phyloP scores from a whole-genome alignment of 2,113 vertebrate genomes.

The Cygnus buccinator region DNA sequence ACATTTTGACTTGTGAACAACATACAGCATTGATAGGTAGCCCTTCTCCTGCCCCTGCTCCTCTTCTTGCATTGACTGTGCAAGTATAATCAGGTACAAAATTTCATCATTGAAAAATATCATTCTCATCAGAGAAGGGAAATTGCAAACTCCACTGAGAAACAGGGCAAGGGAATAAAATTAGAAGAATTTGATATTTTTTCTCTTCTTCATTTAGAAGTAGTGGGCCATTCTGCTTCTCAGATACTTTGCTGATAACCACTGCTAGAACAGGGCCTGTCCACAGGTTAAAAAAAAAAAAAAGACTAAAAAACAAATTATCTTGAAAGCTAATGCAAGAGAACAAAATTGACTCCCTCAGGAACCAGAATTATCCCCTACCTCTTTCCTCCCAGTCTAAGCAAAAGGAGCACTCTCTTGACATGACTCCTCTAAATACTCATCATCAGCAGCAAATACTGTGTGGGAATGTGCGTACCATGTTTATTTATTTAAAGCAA shows the following conservation, averaged over 20 bases:
- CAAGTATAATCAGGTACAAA: not conserved
- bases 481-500: not conserved
- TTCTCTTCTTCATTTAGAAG: not conserved
- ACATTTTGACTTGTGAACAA: not conserved
- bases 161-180: not conserved
- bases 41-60: not conserved
- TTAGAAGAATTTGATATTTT: not conserved
- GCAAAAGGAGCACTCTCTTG: not conserved
- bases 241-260: not conserved
- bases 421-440: not conserved
- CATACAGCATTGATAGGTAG: not conserved
- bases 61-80: not conserved
- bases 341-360: not conserved
- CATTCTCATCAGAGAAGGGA: not conserved
- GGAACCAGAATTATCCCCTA: not conserved
- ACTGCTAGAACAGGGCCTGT: not conserved
- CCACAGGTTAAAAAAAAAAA: not conserved
- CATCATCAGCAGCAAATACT: not conserved
- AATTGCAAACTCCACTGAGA: not conserved
- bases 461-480: not conserved
- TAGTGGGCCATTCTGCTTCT: not conserved
- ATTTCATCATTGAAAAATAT: fast-evolving
- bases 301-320: not conserved
- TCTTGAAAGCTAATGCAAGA: not conserved
- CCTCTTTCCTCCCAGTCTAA: not conserved